Base-by-base conservation (phyloP, 2,797 vertebrate genomes). In the Calcarius lapponicus region DNA sequence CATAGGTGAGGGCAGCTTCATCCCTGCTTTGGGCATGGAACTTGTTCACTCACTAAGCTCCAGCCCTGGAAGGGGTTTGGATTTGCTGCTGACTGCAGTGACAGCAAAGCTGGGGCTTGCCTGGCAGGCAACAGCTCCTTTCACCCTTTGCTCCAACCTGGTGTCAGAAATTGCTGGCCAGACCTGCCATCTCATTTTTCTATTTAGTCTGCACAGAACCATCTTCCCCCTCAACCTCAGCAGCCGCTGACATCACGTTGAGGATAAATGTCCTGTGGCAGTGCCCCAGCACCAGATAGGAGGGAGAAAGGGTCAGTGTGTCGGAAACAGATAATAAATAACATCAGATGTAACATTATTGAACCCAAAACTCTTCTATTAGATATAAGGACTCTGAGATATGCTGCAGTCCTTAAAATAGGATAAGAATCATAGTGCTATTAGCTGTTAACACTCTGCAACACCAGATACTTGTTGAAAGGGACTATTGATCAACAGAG, bases 261-360 rank as follows among this genome's bases (percentile, higher is more conserved):
- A 80, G 87, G 66, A 93, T 61, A 57, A 91, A 94, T 5, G 34
- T 70, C 67, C 78, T 13, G 21, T 76, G 94, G 86, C 72, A 84
- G 76, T 66, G 56, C 64, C 48, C 86, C 60, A 70, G 76, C 18
- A 4, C 22, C 29, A 84, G 80, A 51, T 4, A 51, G 1, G 4
- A 64, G 64, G 66, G 74, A 32, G 82, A 56, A 6, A 47, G 67
- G 85, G 67, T 64, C 91, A 85, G 51, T 6, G 38, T 48, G 40
- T 57, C 69, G 2, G 93, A 84, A 94, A 84, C 36, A n/a, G 88
- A n/a, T 69, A 80, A 88, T 36, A 90, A 94, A 82, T 81, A 80
- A 71, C 29, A 50, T 36, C 78, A 31, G 45, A 73, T 26, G 45
- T 7, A 32, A 60, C 0, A 1, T 42, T 38, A 82, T 51, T 96